Base-by-base conservation (phyloP, 2,797 vertebrate species). In the Paguma larvata region DNA sequence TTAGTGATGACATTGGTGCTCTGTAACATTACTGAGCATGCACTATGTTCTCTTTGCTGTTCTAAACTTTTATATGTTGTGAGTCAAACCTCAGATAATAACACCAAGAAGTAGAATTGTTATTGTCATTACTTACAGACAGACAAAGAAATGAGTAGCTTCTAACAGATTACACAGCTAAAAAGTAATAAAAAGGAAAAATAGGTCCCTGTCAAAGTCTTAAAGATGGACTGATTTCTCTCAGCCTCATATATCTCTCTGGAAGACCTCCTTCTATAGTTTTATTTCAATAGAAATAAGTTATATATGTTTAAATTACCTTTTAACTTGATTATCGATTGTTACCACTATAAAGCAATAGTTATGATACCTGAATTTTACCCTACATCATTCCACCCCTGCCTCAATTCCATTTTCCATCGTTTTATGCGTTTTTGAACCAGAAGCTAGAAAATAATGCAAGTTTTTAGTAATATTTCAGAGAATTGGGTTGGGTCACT, bases 161-260 rank as follows among this genome's bases (percentile, higher is more conserved):
- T 96, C 32, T 80, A 70, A 89, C 67, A 89, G 44, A 21, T 94
- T 87, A 65, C 10, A 59, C 44, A 87, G 16, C 51, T 93, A 73
- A 53, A 59, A 83, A 91, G 16, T 68, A 79, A 56, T 70, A 68
- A 41, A 70, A 70, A 18, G 73, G 23, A 38, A 93, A 95, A 95
- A 78, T 72, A 32, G 14, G 13, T 67, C 21, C 34, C 56, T 86
- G 46, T 86, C 67, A 92, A 67, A 83, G 27, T 12, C 27, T 95
- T 83, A 92, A 89, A 78, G 53, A 65, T 89, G 59, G 70, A 86
- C 32, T 79, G 38, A 89, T 48, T 91, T 95, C 51, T 78, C 68
- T 82, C 11, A 85, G 68, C 6, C 18, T 86, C 21, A 19, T 59
- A 8, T 48, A 41, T 83, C 59, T 67, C n/a, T 95, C 67, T 82